Percentiles rank a stretch among this genome's conserved stretches.
Evolutionary conservation across 1,140 invertebrate genomes (phyloP).

Genomic region (Thalassaphorura encarpata): DNA sequence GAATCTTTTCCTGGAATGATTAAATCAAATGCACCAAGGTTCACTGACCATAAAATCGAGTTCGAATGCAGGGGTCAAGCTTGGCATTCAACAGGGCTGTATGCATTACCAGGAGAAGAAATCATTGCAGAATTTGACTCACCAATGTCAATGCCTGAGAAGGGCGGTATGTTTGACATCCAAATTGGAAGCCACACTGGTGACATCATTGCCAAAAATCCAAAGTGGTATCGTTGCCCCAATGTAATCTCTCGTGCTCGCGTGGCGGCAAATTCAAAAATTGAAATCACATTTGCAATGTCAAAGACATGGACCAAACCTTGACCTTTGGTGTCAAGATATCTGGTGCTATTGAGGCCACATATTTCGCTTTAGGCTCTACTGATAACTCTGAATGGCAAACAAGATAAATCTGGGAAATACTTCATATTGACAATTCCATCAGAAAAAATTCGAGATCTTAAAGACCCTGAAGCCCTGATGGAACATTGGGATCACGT

Average conservation of each 20-base stretch:
- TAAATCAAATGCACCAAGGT: neutral
- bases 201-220: neutral
- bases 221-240: constrained; percentile 1
- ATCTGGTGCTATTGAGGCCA: neutral
- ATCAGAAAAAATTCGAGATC: neutral
- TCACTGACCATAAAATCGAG: neutral
- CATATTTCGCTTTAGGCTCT: neutral
- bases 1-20: neutral
- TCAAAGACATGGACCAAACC: neutral
- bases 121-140: neutral
- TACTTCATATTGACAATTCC: constrained; percentile 2
- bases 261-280: neutral
- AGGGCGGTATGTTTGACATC: neutral
- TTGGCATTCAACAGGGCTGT: constrained; percentile 1
- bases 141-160: neutral
- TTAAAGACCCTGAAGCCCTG: constrained; percentile 13
- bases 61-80: neutral
- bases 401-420: neutral
- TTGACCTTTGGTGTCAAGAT: neutral
- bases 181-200: constrained; percentile 3
- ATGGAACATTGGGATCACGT: constrained; percentile 14
- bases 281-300: neutral
- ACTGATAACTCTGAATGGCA: neutral
- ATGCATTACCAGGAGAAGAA: constrained; percentile 1
- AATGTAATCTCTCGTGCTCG: neutral